These are phyloP conservation scores for Hirudinaria manillensis DNA, from an alignment of 2,888 invertebrate genomes.

Conservation along the genomic window DNA sequence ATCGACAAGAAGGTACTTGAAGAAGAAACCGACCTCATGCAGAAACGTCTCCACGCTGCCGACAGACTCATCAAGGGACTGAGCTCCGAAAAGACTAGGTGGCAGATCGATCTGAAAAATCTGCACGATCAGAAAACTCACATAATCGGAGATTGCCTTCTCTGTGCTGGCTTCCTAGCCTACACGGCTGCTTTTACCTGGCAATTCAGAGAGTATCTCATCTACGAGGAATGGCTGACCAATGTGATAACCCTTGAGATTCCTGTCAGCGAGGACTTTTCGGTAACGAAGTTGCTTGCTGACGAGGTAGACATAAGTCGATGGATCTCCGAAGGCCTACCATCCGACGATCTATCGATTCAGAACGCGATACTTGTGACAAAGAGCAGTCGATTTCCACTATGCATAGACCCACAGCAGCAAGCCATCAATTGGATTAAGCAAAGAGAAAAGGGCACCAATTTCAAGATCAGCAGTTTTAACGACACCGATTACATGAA, in stretches of 20 bases:
- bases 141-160: slow-evolving; percentile 75
- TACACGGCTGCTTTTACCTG: slow-evolving; percentile 83
- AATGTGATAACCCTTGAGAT: slow-evolving; percentile 66
- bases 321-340: slow-evolving; percentile 81
- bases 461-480: slow-evolving; percentile 72
- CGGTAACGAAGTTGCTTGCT: slow-evolving; percentile 69
- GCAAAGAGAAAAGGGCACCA: slow-evolving; percentile 71
- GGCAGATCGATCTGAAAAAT: slow-evolving; percentile 70
- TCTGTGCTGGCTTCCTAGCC: slow-evolving; percentile 74
- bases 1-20: slow-evolving; percentile 65
- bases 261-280: slow-evolving; percentile 69
- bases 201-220: slow-evolving; percentile 74
- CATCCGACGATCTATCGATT: slow-evolving; percentile 80
- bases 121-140: slow-evolving; percentile 69
- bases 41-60: slow-evolving; percentile 72
- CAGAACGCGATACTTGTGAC: slow-evolving; percentile 84
- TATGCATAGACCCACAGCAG: slow-evolving; percentile 88
- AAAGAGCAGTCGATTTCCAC: slow-evolving; percentile 73
- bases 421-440: slow-evolving; percentile 86
- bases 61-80: slow-evolving; percentile 80
- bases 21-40: slow-evolving; percentile 75
- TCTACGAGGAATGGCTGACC: slow-evolving; percentile 73
- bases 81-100: slow-evolving; percentile 71
- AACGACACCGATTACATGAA: slow-evolving; percentile 78
- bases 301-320: slow-evolving; percentile 79